Base-by-base conservation (phyloP, 2,797 vertebrate species). In the Cichlasoma orientale region DNA sequence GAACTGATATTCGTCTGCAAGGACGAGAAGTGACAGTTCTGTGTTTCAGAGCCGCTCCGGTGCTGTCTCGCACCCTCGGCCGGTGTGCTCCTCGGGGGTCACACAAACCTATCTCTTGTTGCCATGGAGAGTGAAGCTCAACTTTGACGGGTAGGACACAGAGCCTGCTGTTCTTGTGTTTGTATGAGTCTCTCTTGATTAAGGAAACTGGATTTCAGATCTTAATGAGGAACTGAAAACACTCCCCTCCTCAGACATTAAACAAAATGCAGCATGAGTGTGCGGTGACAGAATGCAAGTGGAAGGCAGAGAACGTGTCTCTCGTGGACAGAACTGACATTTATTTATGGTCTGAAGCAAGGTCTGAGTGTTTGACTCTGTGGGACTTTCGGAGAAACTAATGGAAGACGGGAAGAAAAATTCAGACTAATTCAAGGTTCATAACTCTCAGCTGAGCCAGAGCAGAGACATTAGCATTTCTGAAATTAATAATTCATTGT, bases 401-500 rank as follows among this genome's bases (percentile, higher is more conserved):
- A 82, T 69, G 19, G 47, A 57, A 69, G 66, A 76, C 2, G 1
- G 38, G 14, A 71, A 76, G 59, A 68, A 72, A 47, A 73, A 77
- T 84, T 78, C 77, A 38, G 66, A 84, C 77, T 79, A 73, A 85
- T 87, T 85, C 86, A 87, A 75, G 87, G 88, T 91, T 86, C 87
- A 86, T 74, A 72, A 74, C 79, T 86, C 80, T 73, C 74, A 82
- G 80, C 86, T 86, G 81, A 70, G 79, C 73, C 76, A 66, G 50
- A 80, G 79, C 74, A 77, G 72, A 74, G 70, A 76, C 81, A 91
- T 93, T 89, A 90, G 89, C 88, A 88, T 90, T 89, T 90, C 80
- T 77, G 9, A 82, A 80, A 92, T 93, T 76, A 92, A 93, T 93
- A 81, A 92, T 93, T 89, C 59, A 91, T 82, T 72, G 58, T 75